These are phyloP conservation scores for Agapostemon virescens DNA, from an alignment of 2,888 invertebrate genomes.

Conservation along the genomic window DNA sequence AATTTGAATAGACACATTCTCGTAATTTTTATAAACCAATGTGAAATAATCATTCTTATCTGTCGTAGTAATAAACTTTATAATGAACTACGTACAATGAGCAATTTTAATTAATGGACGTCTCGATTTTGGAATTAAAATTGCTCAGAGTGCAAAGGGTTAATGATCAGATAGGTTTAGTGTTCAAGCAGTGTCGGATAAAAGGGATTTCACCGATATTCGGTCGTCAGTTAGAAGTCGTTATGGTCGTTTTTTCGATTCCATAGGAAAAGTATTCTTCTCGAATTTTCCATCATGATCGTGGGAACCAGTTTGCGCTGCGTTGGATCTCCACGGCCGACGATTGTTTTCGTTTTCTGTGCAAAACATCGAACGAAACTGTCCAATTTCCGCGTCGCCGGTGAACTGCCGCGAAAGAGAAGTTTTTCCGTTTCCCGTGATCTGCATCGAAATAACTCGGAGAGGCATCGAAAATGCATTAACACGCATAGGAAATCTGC, in stretches of 20 bases:
- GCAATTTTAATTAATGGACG: too few species aligned
- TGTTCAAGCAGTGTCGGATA: too few species aligned
- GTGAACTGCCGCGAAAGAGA: neutral
- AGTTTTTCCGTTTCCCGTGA: constrained; percentile 25
- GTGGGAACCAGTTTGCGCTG: neutral
- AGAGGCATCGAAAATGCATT: constrained; percentile 57
- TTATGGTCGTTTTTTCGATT: neutral
- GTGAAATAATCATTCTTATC: too few species aligned
- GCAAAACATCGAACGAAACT: neutral
- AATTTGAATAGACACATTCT: too few species aligned
- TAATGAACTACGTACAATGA: too few species aligned
- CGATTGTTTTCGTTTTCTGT: neutral
- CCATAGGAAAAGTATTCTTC: neutral
- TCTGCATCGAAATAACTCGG: constrained; percentile 50
- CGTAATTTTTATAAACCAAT: too few species aligned
- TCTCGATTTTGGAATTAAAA: too few species aligned
- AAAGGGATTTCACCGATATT: too few species aligned
- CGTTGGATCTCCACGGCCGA: neutral
- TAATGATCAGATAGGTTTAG: too few species aligned
- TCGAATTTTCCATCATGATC: neutral
- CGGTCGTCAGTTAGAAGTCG: neutral
- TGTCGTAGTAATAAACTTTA: too few species aligned
- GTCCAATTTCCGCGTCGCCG: constrained; percentile 6
- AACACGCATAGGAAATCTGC: constrained; percentile 52
- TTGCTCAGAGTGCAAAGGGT: too few species aligned